Conservation (phyloP, 2,888 invertebrate species). For the Dorcus parallelipipedus region DNA sequence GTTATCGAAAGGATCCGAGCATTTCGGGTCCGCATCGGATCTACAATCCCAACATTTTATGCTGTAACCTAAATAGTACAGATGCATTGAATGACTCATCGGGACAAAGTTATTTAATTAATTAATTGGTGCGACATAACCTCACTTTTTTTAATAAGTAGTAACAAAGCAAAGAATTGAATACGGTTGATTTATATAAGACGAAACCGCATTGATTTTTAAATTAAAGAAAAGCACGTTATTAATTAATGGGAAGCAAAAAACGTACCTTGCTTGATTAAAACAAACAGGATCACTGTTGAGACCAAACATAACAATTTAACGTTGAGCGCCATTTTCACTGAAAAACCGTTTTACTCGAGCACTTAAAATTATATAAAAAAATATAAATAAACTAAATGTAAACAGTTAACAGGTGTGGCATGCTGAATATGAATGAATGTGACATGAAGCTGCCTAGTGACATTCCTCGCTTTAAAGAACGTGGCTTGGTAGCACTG, state of each 20-base stretch:
- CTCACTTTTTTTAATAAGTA: background rate
- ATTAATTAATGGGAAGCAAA: background rate
- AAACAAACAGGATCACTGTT: background rate
- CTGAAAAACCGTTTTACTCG: no score
- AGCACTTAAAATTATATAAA: background rate
- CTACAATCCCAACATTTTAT: conserved; percentile 92
- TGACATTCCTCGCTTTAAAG: no score
- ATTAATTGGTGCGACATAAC: background rate
- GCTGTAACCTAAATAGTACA: conserved; percentile 37
- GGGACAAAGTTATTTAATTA: conserved; percentile 1
- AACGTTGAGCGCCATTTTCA: background rate
- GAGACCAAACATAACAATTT: conserved; percentile 4
- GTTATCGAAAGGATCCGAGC: conserved; percentile 90
- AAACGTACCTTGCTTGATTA: conserved; percentile 7
- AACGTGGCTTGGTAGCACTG: no score
- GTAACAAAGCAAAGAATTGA: background rate
- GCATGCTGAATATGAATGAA: background rate
- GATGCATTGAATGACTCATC: background rate
- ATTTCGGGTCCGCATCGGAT: conserved; percentile 85
- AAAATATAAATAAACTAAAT: background rate
- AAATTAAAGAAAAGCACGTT: background rate
- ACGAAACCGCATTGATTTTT: background rate
- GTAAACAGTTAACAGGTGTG: background rate
- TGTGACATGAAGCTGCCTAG: no score
- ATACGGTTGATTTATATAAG: background rate